These are phyloP conservation scores for Dunckerocampus dactyliophorus DNA, from an alignment of 2,113 vertebrate species.

Conservation along the genomic window DNA sequence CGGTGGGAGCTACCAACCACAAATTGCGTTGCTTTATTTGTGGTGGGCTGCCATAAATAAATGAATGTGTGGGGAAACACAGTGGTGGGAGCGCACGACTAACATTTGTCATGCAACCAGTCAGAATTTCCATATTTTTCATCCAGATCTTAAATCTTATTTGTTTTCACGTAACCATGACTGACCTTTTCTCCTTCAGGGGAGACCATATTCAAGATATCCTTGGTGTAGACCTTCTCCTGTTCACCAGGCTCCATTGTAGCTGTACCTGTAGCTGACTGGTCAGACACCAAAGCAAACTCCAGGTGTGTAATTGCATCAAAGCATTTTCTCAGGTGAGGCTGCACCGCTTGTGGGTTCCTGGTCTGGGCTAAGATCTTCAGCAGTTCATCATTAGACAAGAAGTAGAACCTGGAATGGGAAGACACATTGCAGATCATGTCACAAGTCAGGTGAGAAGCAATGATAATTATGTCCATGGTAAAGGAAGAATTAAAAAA, in stretches of 20 bases:
- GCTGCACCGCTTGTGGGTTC: conserved; percentile 84
- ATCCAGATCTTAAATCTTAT: not conserved
- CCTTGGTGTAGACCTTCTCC: conserved; percentile 74
- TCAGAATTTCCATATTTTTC: not conserved
- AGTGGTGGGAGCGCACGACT: not conserved
- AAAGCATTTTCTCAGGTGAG: conserved; percentile 84
- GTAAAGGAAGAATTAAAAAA: not conserved
- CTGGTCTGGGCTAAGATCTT: conserved; percentile 84
- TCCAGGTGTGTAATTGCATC: conserved; percentile 78
- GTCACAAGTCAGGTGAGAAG: not conserved
- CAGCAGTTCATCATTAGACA: conserved; percentile 83
- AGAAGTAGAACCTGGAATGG: conserved; percentile 80
- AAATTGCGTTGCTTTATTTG: too few relatives aligned
- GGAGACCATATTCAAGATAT: conserved; percentile 82
- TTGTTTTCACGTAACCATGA: not conserved
- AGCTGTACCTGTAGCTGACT: conserved; percentile 14
- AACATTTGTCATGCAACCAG: not conserved
- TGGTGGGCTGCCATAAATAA: too few relatives aligned
- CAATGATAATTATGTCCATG: too few relatives aligned
- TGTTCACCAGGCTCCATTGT: conserved; percentile 52
- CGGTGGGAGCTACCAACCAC: too few relatives aligned
- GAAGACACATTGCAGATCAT: not conserved
- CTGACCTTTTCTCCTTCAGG: conserved; percentile 81
- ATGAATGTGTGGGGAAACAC: too few relatives aligned
- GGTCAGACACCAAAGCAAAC: conserved; percentile 68